Conservation (phyloP, 2,113 vertebrate species). For the Anthoscopus minutus region DNA sequence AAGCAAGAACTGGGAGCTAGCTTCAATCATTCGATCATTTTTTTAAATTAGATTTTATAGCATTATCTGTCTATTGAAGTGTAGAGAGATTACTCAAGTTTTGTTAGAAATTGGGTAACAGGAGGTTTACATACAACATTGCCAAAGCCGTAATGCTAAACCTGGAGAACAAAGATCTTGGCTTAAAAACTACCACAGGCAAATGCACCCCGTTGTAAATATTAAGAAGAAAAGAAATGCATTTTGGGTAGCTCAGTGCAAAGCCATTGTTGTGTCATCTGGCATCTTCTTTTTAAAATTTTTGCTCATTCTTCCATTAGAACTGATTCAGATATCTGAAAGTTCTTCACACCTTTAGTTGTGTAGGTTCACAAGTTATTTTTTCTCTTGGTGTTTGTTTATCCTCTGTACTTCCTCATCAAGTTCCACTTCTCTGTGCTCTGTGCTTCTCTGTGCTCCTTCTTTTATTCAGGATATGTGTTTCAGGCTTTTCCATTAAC, state of each 20-base stretch:
- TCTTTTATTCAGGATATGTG: neutral
- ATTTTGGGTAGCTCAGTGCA: neutral
- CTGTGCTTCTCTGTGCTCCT: neutral
- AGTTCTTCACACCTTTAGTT: neutral
- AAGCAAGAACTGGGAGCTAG: neutral
- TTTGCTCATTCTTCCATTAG: neutral
- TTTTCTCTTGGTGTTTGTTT: neutral
- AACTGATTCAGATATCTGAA: neutral
- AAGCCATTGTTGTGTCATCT: neutral
- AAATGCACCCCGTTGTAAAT: neutral
- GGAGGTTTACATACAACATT: neutral
- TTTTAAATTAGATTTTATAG: neutral
- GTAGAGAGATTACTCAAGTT: neutral
- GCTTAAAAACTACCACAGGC: neutral
- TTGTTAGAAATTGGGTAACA: neutral
- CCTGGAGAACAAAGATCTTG: neutral
- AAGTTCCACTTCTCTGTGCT: neutral
- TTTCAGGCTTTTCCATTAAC: neutral
- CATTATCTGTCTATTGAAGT: neutral
- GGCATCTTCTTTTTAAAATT: neutral
- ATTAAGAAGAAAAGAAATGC: neutral
- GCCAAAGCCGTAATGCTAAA: neutral
- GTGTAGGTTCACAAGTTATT: neutral
- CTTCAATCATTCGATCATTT: fast-evolving
- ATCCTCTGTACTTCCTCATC: neutral